Evolutionary conservation across 2,113 vertebrate genomes (phyloP).

Genomic region (Stercorarius parasiticus): DNA sequence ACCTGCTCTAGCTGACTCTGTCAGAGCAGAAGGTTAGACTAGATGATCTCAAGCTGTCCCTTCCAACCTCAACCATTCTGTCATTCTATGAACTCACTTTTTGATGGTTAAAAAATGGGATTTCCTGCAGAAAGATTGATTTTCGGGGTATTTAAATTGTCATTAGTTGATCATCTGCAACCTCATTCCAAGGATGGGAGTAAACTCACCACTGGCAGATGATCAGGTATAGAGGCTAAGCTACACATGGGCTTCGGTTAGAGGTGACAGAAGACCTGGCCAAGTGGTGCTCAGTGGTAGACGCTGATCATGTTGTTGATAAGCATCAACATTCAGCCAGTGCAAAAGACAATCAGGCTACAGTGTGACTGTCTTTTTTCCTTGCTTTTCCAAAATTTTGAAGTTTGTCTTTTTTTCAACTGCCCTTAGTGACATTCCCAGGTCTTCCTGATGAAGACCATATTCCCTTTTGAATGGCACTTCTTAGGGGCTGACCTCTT

Average conservation of each 20-base stretch:
- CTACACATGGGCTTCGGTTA: neutral
- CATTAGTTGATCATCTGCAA: neutral
- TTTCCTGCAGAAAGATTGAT: neutral
- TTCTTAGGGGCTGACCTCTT: neutral
- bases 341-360: neutral
- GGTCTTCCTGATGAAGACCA: neutral
- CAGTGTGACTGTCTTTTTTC: neutral
- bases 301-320: neutral
- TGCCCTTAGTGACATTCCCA: neutral
- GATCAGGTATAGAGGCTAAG: neutral
- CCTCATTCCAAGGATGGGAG: neutral
- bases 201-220: neutral
- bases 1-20: neutral
- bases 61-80: neutral
- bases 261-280: neutral
- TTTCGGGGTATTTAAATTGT: neutral
- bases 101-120: neutral
- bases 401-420: neutral
- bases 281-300: neutral
- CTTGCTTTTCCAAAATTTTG: neutral
- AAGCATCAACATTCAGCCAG: neutral
- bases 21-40: neutral
- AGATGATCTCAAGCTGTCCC: neutral
- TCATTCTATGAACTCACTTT: neutral
- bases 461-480: neutral